phyloP scores from a whole-genome alignment of 2,888 invertebrate species.

The Terebella lapidaria region DNA sequence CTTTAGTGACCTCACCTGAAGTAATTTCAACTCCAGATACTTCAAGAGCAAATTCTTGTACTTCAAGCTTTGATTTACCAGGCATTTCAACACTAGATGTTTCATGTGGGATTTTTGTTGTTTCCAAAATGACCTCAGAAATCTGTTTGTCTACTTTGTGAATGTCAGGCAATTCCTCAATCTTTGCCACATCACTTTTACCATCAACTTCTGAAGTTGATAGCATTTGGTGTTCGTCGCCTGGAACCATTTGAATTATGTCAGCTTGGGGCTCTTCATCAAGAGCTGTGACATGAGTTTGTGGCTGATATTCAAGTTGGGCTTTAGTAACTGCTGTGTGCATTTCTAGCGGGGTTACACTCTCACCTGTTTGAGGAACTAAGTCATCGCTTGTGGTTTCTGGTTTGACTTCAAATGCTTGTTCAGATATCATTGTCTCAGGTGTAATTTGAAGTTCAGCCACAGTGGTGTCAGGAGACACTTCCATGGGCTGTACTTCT shows the following conservation, averaged over 20 bases:
- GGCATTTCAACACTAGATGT: too few species aligned
- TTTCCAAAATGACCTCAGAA: not conserved
- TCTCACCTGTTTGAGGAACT: not conserved
- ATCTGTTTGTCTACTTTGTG: not conserved
- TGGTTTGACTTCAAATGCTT: not conserved
- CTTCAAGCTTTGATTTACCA: too few species aligned
- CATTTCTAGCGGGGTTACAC: not conserved
- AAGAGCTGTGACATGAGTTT: not conserved
- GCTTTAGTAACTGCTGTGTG: not conserved
- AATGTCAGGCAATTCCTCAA: not conserved
- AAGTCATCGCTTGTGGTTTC: not conserved
- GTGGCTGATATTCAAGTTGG: not conserved
- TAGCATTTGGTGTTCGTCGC: too few species aligned
- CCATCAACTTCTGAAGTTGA: too few species aligned
- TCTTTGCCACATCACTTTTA: too few species aligned
- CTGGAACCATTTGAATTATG: too few species aligned
- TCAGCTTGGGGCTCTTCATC: too few species aligned
- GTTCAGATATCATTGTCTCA: not conserved
- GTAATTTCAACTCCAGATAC: slow-evolving; percentile 2
- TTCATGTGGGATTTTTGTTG: too few species aligned
- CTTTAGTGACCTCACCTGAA: not conserved
- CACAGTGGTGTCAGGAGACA: slow-evolving; percentile 4
- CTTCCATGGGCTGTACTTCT: slow-evolving; percentile 5
- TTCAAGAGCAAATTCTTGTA: not conserved
- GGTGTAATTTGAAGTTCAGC: not conserved